A percentile compares a stretch with the other conserved stretches of the same genome.
These are phyloP conservation scores for Corythornis leucogaster DNA, from an alignment of 2,797 vertebrate genomes.

Conservation along the genomic window DNA sequence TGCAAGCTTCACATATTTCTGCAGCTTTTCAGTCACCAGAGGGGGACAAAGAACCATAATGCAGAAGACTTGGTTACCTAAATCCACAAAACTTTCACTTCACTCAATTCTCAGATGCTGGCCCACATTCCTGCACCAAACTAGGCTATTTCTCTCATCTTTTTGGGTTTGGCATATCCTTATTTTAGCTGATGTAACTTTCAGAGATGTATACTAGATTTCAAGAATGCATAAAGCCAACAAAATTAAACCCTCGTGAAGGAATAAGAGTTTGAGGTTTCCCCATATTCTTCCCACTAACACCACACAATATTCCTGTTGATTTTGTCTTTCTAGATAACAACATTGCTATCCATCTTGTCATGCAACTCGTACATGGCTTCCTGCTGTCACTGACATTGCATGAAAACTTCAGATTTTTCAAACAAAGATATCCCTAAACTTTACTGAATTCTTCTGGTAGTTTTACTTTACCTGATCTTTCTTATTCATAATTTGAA, in stretches of 20 bases:
- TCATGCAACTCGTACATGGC: not conserved
- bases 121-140: not conserved
- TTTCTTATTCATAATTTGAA: not conserved
- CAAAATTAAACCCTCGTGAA: not conserved
- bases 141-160: not conserved
- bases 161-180: not conserved
- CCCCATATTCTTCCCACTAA: not conserved
- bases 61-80: not conserved
- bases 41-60: slow-evolving; percentile 51
- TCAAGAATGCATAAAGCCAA: not conserved
- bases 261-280: not conserved
- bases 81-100: not conserved
- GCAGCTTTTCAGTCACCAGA: slow-evolving; percentile 26
- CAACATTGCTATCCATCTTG: not conserved
- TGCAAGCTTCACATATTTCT: not conserved
- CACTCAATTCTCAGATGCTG: not conserved
- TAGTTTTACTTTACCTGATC: not conserved
- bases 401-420: not conserved
- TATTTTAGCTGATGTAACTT: not conserved
- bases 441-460: not conserved
- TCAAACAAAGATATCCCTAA: not conserved
- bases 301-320: not conserved
- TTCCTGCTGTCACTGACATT: not conserved
- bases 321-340: not conserved
- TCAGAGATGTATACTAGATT: not conserved